These are phyloP conservation scores for Enteromius unitaeniatus DNA, from an alignment of 2,797 vertebrate genomes.

Conservation along the genomic window DNA sequence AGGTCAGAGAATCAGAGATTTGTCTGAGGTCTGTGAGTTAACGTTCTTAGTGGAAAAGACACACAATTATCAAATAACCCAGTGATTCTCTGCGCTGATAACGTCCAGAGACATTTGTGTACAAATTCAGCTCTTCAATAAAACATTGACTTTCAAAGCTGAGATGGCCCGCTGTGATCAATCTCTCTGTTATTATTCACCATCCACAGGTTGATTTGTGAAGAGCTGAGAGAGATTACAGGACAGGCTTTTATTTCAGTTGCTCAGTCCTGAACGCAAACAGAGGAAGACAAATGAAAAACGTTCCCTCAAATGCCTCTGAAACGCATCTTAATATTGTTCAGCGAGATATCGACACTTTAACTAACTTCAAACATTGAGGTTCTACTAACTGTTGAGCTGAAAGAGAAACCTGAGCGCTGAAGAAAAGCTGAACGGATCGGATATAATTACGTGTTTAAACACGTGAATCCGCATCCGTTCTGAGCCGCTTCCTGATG, in stretches of 20 bases:
- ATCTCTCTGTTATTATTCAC: background rate
- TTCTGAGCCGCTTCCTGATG: background rate
- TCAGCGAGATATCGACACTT: background rate
- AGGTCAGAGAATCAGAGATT: conserved; percentile 4
- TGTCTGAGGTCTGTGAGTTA: background rate
- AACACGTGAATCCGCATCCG: background rate
- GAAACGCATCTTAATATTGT: background rate
- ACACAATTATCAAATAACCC: background rate
- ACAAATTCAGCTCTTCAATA: background rate
- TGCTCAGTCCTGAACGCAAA: background rate
- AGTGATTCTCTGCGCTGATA: background rate
- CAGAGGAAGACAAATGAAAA: background rate
- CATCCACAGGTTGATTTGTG: background rate
- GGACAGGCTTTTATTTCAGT: background rate
- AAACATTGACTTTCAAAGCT: background rate
- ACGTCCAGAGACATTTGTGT: background rate
- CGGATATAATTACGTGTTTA: background rate
- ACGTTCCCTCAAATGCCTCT: background rate
- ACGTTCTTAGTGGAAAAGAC: background rate
- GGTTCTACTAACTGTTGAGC: background rate
- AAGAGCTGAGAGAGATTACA: background rate
- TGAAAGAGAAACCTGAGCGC: background rate
- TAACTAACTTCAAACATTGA: background rate
- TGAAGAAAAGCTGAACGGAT: background rate
- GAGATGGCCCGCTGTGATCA: background rate